A percentile compares a stretch with the other conserved stretches of the same genome.
These are phyloP conservation scores for Premnoplex brunnescens DNA, from an alignment of 2,797 vertebrate genomes.

Conservation along the genomic window DNA sequence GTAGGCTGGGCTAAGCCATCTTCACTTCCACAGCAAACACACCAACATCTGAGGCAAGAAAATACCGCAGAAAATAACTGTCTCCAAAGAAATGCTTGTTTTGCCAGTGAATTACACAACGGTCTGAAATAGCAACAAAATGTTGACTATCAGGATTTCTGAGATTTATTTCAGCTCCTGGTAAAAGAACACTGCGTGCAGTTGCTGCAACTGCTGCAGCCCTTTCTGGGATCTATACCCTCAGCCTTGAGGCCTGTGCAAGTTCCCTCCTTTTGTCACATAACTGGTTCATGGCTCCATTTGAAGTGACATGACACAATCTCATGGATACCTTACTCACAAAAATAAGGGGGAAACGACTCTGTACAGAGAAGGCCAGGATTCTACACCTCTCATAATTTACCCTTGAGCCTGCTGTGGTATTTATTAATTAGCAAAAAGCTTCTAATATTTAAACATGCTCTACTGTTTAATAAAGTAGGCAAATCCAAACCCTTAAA, in stretches of 20 bases:
- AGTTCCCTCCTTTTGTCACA: constrained; percentile 1
- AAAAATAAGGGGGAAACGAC: background rate
- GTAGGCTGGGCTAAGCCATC: background rate
- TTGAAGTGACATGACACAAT: background rate
- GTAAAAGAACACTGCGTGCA: background rate
- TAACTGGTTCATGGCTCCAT: background rate
- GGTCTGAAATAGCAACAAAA: background rate
- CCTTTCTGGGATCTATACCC: background rate
- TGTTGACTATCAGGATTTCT: background rate
- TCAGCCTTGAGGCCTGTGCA: background rate
- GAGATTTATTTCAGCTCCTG: constrained; percentile 17
- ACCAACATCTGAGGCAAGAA: background rate
- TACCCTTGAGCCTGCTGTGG: background rate
- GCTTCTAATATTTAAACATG: background rate
- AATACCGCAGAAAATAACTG: background rate
- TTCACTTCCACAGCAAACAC: background rate
- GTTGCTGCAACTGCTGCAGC: background rate
- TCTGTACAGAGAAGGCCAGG: background rate
- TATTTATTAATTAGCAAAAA: background rate
- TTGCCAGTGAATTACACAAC: background rate
- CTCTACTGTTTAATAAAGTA: background rate
- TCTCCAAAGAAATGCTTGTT: background rate
- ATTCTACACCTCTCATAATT: background rate
- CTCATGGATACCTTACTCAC: background rate
- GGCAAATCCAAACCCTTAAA: background rate